Conservation (phyloP, 2,113 vertebrate genomes). For the Proterorhinus semilunaris region DNA sequence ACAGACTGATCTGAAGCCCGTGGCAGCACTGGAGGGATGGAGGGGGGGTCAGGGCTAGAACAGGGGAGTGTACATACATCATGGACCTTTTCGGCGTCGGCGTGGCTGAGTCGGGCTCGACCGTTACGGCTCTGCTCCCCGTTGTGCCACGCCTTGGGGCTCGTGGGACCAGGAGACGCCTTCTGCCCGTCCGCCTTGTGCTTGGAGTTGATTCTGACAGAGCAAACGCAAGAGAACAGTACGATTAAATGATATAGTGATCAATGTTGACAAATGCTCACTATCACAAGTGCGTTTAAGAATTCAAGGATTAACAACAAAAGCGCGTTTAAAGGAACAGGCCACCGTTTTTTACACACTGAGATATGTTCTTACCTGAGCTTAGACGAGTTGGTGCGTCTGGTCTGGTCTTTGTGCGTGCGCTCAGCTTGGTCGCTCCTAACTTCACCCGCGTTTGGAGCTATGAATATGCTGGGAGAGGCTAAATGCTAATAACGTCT, state of each 20-base stretch:
- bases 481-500: too few species aligned
- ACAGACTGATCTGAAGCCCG: conserved; percentile 48
- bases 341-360: too few species aligned
- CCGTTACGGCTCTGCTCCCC: conserved; percentile 88
- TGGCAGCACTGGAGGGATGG: conserved; percentile 41
- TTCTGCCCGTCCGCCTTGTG: conserved; percentile 82
- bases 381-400: too few species aligned
- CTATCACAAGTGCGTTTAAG: too few species aligned
- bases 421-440: too few species aligned
- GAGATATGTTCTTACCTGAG: too few species aligned
- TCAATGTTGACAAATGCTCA: too few species aligned
- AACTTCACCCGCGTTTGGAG: too few species aligned
- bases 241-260: too few species aligned
- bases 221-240: conserved; percentile 15
- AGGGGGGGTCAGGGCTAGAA: conserved; percentile 42
- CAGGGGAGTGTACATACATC: conserved; percentile 92
- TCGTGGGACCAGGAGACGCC: conserved; percentile 78
- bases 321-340: too few species aligned
- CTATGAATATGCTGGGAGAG: too few species aligned
- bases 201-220: conserved; percentile 79
- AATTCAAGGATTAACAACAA: not conserved
- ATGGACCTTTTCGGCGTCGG: conserved; percentile 78
- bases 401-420: too few species aligned
- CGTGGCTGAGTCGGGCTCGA: conserved; percentile 77
- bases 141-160: conserved; percentile 86